Evolutionary conservation across 1,140 invertebrate species (phyloP).

Genomic region (Drosophila bipectinata): DNA sequence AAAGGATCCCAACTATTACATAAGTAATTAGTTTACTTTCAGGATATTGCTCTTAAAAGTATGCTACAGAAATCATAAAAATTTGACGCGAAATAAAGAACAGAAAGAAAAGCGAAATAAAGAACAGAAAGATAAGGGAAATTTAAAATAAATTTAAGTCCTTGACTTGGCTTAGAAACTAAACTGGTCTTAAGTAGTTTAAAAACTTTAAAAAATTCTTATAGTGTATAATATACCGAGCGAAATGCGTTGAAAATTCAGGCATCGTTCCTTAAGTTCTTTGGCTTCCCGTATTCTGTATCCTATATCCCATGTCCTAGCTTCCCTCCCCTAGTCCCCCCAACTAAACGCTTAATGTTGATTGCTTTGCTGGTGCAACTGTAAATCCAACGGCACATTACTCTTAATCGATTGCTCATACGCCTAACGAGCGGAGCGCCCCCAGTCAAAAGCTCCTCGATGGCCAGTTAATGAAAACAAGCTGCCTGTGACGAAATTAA

Average conservation of each 20-base stretch:
- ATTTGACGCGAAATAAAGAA: too few species aligned
- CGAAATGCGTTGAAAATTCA: not conserved
- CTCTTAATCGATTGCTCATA: conserved; percentile 78
- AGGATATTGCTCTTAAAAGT: not conserved
- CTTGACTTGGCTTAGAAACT: too few species aligned
- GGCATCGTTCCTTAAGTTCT: conserved; percentile 6
- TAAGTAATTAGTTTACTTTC: too few species aligned
- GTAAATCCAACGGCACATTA: conserved; percentile 70
- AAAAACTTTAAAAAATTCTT: not conserved
- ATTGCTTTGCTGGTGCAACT: conserved; percentile 62
- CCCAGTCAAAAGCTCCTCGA: conserved; percentile 38
- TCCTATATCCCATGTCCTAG: not conserved
- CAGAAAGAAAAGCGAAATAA: too few species aligned
- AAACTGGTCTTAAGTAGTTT: not conserved
- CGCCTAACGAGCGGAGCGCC: conserved; percentile 63
- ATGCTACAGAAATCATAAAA: not conserved
- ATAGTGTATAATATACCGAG: not conserved
- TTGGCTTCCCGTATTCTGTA: not conserved
- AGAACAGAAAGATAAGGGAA: too few species aligned
- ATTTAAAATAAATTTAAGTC: too few species aligned
- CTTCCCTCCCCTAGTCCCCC: conserved; percentile 2
- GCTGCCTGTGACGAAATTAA: conserved; percentile 74
- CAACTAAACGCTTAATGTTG: conserved; percentile 75
- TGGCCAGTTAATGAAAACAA: conserved; percentile 79
- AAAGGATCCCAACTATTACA: too few species aligned